A percentile compares a stretch with the other conserved stretches of the same genome.
phyloP scores from a whole-genome alignment of 2,113 vertebrate genomes.

The Romanogobio albipinnatus region DNA sequence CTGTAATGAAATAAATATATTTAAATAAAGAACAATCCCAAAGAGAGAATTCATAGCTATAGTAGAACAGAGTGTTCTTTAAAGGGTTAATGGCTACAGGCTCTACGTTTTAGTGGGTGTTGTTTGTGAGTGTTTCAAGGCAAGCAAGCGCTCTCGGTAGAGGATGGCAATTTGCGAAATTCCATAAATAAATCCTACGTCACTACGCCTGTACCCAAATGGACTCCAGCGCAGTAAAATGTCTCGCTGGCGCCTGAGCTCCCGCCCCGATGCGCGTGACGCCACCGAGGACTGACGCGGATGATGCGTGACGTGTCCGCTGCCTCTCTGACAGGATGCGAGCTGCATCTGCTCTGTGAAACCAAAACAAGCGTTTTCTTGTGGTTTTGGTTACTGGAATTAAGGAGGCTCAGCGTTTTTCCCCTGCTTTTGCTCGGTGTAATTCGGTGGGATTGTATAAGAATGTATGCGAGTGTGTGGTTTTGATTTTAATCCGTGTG shows the following conservation, averaged over 20 bases:
- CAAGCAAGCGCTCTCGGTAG: constrained; percentile 29
- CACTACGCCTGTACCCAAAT: constrained; percentile 70
- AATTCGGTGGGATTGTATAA: not conserved
- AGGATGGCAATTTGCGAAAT: constrained; percentile 71
- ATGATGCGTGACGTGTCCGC: not conserved
- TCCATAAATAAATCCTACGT: constrained; percentile 73
- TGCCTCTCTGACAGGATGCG: not conserved
- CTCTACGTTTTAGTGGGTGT: not conserved
- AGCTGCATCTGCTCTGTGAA: not conserved
- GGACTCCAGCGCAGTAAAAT: constrained; percentile 65
- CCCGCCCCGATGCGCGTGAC: constrained; percentile 69
- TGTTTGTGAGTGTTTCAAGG: not conserved
- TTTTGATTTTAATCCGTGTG: not conserved
- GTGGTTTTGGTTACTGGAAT: not conserved
- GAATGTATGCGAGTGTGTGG: not conserved
- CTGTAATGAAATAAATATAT: too few species aligned
- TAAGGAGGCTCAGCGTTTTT: not conserved
- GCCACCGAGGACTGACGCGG: constrained; percentile 65
- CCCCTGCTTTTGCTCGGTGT: not conserved
- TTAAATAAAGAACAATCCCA: too few species aligned
- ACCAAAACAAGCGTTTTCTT: constrained; percentile 7
- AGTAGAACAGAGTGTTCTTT: not conserved
- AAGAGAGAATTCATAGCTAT: too few species aligned
- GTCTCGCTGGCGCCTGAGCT: constrained; percentile 62
- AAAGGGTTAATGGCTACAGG: not conserved